phyloP scores from a whole-genome alignment of 2,797 vertebrate species.

The Malacoraja senta region DNA sequence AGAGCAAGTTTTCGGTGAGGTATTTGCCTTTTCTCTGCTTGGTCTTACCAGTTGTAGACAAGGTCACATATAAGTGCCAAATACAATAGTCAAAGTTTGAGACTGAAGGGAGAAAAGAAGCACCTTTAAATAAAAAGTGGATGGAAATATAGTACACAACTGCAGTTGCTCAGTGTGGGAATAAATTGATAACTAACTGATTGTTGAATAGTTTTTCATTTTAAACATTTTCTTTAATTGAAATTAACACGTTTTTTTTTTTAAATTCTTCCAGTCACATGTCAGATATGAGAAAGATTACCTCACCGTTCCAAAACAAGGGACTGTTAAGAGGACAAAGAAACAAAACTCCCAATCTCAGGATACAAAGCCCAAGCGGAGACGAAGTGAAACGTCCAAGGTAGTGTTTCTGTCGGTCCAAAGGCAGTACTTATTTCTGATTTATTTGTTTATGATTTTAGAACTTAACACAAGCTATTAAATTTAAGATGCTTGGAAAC shows the following conservation, averaged over 20 bases:
- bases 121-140: background rate
- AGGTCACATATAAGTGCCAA: too few species aligned
- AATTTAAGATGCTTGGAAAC: background rate
- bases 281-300: slow-evolving; percentile 69
- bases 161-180: background rate
- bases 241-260: slow-evolving; percentile 32
- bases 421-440: background rate
- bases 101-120: background rate
- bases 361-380: slow-evolving; percentile 86
- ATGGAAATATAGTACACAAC: background rate
- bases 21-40: too few species aligned
- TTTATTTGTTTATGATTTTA: background rate
- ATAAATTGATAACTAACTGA: background rate
- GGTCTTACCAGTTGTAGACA: too few species aligned
- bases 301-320: slow-evolving; percentile 65
- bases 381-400: slow-evolving; percentile 80
- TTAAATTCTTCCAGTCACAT: slow-evolving; percentile 56
- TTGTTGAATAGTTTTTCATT: background rate
- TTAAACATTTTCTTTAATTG: background rate
- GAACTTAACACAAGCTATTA: background rate
- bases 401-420: slow-evolving; percentile 46
- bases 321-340: slow-evolving; percentile 76
- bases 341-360: slow-evolving; percentile 85
- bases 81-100: background rate
- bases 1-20: background rate